These are phyloP conservation scores for Bovichtus variegatus DNA, from an alignment of 2,797 vertebrate species.

Conservation along the genomic window DNA sequence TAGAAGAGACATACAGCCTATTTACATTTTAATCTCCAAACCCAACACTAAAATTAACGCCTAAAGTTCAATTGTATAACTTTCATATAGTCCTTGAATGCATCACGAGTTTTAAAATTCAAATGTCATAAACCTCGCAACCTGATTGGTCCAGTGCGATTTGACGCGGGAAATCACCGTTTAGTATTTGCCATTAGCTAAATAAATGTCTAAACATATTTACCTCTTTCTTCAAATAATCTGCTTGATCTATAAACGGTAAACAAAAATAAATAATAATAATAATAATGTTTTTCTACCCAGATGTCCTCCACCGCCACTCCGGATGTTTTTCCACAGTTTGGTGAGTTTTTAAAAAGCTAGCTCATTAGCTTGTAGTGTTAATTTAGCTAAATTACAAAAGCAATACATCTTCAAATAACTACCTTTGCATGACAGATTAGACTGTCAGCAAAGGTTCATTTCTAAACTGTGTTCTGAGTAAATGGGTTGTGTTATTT, in stretches of 20 bases:
- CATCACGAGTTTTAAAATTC: slow-evolving; percentile 17
- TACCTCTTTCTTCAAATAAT: fast-evolving
- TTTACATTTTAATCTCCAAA: background rate
- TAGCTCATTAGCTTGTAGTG: background rate
- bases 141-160: slow-evolving; percentile 51
- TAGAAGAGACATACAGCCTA: background rate
- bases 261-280: no score
- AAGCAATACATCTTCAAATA: background rate
- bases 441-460: background rate
- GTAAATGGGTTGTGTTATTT: slow-evolving; percentile 24
- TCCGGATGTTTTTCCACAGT: slow-evolving; percentile 90
- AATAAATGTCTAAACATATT: background rate
- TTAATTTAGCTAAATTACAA: background rate
- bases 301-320: slow-evolving; percentile 86
- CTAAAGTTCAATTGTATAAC: fast-evolving
- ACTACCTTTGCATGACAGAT: background rate
- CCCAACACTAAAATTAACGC: no score
- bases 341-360: slow-evolving; percentile 81
- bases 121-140: background rate
- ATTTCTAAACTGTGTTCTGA: background rate
- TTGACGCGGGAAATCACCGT: slow-evolving; percentile 27
- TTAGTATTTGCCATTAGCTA: background rate
- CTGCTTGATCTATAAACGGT: fast-evolving
- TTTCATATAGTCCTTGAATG: background rate
- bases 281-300: slow-evolving; percentile 94